Evolutionary conservation across 2,113 vertebrate genomes (phyloP), one percentile per base, ranked within the genome.

Genomic region (Lates calcarifer): DNA sequence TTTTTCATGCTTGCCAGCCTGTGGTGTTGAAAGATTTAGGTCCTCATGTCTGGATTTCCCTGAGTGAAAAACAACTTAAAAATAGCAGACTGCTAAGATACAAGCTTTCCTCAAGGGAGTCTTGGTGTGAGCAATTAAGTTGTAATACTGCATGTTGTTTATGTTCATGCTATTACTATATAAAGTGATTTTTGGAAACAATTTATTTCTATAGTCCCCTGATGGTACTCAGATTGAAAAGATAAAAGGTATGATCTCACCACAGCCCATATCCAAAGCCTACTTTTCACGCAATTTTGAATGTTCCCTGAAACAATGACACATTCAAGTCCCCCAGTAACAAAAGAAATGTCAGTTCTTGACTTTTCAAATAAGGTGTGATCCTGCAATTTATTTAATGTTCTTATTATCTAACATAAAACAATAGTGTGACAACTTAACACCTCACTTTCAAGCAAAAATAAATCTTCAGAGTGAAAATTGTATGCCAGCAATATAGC

Each of bases 21-120:
- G 81, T 26, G 61, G 67, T 76, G 69, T 24, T 71, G 73, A 85
- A 72, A 57, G 58, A 88, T 85, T 77, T 53, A 63, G n/a, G 11
- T 71, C 14, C 28, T 65, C 1, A 6, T 77, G 58, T 74, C n/a
- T 79, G 17, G 20, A 82, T 82, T 67, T 77, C 49, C 29, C 15
- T 26, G 56, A 67, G 68, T 67, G 43, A 81, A 55, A 77, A 63
- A 55, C 3, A 60, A 12, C 15, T 31, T 35, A 68, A 55, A 66
- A 53, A 65, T 49, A 80, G 63, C 18, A 37, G 35, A 61, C 28
- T 45, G 11, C 29, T 29, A 3, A 45, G 67, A 39, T 28, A 53
- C 15, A 41, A 43, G 28, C n/a, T 41, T 49, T 55, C 33, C 22
- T 28, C n/a, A 13, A 7, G 10, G 20, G 60, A 83, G n/a, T 33